Base-by-base conservation (phyloP, 2,888 invertebrate genomes). In the Ctenicera cuprea region DNA sequence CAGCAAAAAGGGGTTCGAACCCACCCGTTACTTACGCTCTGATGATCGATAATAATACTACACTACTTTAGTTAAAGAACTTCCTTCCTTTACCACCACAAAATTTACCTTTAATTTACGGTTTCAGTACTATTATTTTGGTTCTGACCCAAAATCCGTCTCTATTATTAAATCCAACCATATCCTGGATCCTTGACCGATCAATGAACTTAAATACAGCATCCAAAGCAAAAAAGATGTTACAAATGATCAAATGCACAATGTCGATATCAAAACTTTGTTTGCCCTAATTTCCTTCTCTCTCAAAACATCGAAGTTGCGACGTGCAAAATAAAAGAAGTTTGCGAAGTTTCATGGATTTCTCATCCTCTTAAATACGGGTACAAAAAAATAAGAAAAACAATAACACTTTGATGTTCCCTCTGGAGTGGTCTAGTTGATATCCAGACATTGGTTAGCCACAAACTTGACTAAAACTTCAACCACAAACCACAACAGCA, bases 161-260 rank as follows among this genome's bases (percentile, higher is more conserved):
- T n/a, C 16, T 43, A 8, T 14, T 16, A 43, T n/a, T 8, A 16
- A 43, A 14, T 43, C 14, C 14, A 43, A 43, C 43, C 14, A 48
- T 18, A 14, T 48, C 18, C 48, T 18, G 48, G 18, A 48, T 16
- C 11, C 20, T 20, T 48, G 48, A 20, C 48, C 18, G 14, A 54
- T 30, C 30, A 14, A 9, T 30, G 30, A 54, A 54, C 30, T 54
- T 52, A n/a, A 26, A 52, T 12, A 52, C 3, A 52, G n/a, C 22
- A 18, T 12, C 11, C 30, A 30, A 9, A 30, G 33, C 30, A 30
- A 9, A 30, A 54, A 30, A 33, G 9, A 16, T 14, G 16, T 16
- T 26, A 3, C 2, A 52, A 16, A 54, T 54, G 30, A 54, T 54
- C n/a, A 22, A n/a, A 54, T 54, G 54, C 54, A 54, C 54, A 54